Base-by-base conservation (phyloP, 2,797 vertebrate genomes). In the Eupleurogrammus muticus region DNA sequence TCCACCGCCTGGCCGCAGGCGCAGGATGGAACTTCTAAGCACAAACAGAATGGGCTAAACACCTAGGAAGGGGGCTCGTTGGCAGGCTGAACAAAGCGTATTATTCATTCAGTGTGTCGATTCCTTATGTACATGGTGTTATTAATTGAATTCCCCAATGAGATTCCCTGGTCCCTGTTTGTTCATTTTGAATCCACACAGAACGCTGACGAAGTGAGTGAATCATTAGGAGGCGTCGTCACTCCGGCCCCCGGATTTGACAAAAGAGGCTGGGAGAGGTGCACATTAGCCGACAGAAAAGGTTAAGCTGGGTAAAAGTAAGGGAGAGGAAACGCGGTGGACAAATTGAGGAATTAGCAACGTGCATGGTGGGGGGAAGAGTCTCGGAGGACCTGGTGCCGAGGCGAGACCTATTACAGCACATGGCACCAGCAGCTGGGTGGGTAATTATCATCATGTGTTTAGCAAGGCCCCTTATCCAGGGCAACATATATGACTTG, bases 281-380 rank as follows among this genome's bases (percentile, higher is more conserved):
- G 82, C 85, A 81, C 88, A 89, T 89, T 83, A 83, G 82, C 75
- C 70, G 46, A 81, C 38, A 79, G 84, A 83, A 90, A 91, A 93
- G 92, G 93, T 92, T 93, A 92, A 92, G 77, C 75, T 36, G 71
- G 70, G 79, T 80, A 89, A 92, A 91, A 90, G 6, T 28, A 28
- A 66, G 77, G 82, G 87, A 79, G 77, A 70, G 79, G 75, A 89
- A 88, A 90, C 75, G 83, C 79, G 78, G 82, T 34, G 84, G 90
- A 94, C 91, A 94, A 94, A 93, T 93, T 93, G 93, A 93, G 92
- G 92, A 94, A 94, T 94, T 94, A 95, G 90, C 87, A 85, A 89
- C 50, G 77, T 79, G 85, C 75, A 69, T 28, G 28, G 28, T 28
- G 76, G 73, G 73, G 69, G 72, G 63, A 73, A 83, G 73, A 80